Evolutionary conservation across 2,113 vertebrate genomes (phyloP).

Genomic region (Siniperca chuatsi): DNA sequence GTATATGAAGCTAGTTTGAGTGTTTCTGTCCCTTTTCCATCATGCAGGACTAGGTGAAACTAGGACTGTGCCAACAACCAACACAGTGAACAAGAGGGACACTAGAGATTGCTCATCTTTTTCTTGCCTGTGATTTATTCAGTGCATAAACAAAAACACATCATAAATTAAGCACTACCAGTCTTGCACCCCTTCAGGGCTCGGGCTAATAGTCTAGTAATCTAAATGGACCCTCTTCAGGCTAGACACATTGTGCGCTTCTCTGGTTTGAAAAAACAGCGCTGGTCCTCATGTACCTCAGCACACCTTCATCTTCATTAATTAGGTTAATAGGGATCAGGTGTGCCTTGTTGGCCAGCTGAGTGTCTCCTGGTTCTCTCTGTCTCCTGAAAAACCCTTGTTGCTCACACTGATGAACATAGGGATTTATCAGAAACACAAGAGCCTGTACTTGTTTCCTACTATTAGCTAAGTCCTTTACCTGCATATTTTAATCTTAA

Average conservation of each 20-base stretch:
- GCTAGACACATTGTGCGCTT: neutral
- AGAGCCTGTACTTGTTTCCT: neutral
- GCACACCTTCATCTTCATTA: slow-evolving; percentile 21
- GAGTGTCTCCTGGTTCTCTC: neutral
- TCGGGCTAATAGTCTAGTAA: neutral
- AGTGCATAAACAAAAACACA: slow-evolving; percentile 1
- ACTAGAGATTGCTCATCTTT: neutral
- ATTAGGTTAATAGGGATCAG: slow-evolving; percentile 53
- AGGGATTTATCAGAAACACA: neutral
- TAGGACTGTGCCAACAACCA: neutral
- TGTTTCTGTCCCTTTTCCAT: neutral
- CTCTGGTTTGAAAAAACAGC: slow-evolving; percentile 24
- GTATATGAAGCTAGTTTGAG: neutral
- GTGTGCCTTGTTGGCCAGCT: slow-evolving; percentile 24
- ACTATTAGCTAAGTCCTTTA: neutral
- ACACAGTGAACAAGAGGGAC: neutral
- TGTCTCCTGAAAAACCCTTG: neutral
- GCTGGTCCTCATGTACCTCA: neutral
- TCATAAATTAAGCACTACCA: neutral
- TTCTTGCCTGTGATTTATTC: slow-evolving; percentile 19
- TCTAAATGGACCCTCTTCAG: slow-evolving; percentile 7
- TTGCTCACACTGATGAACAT: neutral
- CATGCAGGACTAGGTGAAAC: neutral
- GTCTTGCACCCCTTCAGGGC: neutral
- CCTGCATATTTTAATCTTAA: neutral